Percentiles rank a stretch among this genome's conserved stretches.
phyloP scores from a whole-genome alignment of 2,797 vertebrate species.

The Chelidonichthys spinosus region DNA sequence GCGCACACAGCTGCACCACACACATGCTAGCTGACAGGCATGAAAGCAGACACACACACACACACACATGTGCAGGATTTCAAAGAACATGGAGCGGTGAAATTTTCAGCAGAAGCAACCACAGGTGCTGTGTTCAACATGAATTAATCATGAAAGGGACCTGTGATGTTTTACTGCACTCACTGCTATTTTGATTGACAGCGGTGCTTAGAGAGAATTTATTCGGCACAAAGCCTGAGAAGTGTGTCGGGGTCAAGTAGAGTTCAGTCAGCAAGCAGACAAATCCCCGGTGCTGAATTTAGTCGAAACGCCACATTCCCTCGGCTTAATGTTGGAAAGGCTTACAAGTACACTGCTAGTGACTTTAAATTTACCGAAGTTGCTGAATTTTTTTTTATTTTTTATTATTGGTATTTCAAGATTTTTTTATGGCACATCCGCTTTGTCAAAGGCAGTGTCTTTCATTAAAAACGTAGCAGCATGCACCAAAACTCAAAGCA shows the following conservation, averaged over 20 bases:
- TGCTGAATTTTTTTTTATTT: background rate
- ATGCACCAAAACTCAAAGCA: background rate
- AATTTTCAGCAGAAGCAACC: conserved; percentile 72
- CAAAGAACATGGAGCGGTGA: conserved; percentile 60
- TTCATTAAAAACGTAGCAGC: background rate
- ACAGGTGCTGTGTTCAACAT: conserved; percentile 79
- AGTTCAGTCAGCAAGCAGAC: conserved; percentile 69
- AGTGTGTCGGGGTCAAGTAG: conserved; percentile 74
- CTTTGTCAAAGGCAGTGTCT: conserved; percentile 6
- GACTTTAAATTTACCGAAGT: conserved; percentile 37
- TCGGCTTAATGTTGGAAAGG: conserved; percentile 18
- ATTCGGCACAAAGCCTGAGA: conserved; percentile 68
- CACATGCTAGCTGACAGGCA: conserved; percentile 30
- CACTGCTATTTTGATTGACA: conserved; percentile 78
- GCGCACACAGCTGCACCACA: conserved; percentile 37
- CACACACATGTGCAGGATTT: conserved; percentile 40
- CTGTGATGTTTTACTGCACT: conserved; percentile 78
- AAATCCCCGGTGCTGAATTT: conserved; percentile 59
- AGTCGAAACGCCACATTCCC: conserved; percentile 26
- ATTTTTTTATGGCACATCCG: conserved; percentile 17
- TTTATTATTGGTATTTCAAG: conserved; percentile 29
- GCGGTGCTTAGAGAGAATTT: conserved; percentile 70
- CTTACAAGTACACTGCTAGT: conserved; percentile 36
- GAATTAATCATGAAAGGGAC: conserved; percentile 81
- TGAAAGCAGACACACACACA: conserved; percentile 31